Base-by-base conservation (phyloP, 2,888 invertebrate species). In the Acanthosepion pharaonis region DNA sequence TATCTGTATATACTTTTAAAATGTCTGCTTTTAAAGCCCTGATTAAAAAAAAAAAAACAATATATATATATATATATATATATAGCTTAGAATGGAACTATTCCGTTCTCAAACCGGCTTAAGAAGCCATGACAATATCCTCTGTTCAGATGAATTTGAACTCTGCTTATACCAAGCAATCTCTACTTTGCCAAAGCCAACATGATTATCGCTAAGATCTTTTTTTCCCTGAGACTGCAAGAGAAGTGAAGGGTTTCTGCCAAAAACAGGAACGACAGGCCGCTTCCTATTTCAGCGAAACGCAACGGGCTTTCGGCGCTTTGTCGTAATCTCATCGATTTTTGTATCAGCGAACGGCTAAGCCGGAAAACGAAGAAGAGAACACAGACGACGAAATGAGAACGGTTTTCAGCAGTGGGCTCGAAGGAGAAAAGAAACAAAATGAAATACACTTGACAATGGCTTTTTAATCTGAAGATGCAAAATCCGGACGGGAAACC, bases 401-500 rank as follows among this genome's bases (percentile, higher is more conserved):
- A 78, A 78, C 33, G 78, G 78, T 78, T 78, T 33, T n/a, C 4
- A 15, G n/a, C 64, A 28, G n/a, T 11, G 78, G 78, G 9, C 78
- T 64, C 28, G 9, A 78, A 78, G n/a, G 18, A 28, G 78, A 78
- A 78, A 33, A n/a, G 78, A 78, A 78, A 15, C 78, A n/a, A 33
- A 78, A 78, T n/a, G n/a, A 78, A 78, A n/a, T 11, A 18, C 15
- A 78, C n/a, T n/a, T 78, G 78, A 78, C 78, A 78, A 78, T 33
- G n/a, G 78, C 78, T n/a, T 78, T 59, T 78, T 78, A n/a, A 78
- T 78, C 78, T 78, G n/a, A 78, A 78, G 78, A 78, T 78, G n/a
- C 78, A 78, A 78, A 78, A 78, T 78, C n/a, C 78, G n/a, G n/a
- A 78, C n/a, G n/a, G n/a, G 78, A 78, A 78, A n/a, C n/a, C n/a